Evolutionary conservation across 2,888 invertebrate species (phyloP).

Genomic region (Patella ulyssiponensis): DNA sequence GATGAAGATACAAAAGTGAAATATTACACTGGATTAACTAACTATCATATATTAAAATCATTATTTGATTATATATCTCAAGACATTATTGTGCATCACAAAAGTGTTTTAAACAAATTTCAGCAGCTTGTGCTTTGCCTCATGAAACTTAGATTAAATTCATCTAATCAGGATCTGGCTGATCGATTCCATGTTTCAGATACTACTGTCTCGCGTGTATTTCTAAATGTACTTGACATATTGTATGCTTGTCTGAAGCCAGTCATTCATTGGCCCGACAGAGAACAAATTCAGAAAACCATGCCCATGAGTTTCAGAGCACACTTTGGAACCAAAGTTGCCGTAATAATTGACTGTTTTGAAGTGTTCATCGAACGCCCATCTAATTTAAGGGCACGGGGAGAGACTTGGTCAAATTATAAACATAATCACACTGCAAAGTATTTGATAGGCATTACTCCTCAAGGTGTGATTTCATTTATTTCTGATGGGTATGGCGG

Average conservation of each 20-base stretch:
- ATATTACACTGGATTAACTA: background rate
- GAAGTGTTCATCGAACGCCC: slow-evolving; percentile 37
- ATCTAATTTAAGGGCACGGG: slow-evolving; percentile 38
- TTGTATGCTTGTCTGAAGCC: slow-evolving; percentile 3
- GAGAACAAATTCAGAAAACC: slow-evolving; percentile 15
- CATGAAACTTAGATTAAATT: background rate
- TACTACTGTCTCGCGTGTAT: background rate
- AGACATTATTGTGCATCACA: background rate
- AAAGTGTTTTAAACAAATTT: background rate
- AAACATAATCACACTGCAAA: slow-evolving; percentile 48
- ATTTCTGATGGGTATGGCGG: slow-evolving; percentile 50
- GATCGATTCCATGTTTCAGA: background rate
- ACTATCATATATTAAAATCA: background rate
- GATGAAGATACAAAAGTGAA: background rate
- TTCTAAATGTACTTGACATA: background rate
- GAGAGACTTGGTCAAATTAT: slow-evolving; percentile 44
- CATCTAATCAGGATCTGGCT: background rate
- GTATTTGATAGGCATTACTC: slow-evolving; percentile 50
- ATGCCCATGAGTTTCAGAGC: slow-evolving; percentile 27
- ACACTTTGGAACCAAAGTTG: slow-evolving; percentile 23
- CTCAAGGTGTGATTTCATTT: slow-evolving; percentile 46
- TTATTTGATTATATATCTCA: too few relatives aligned
- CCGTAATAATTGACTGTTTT: slow-evolving; percentile 36
- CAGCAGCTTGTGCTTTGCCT: background rate
- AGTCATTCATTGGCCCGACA: slow-evolving; percentile 20